phyloP scores from a whole-genome alignment of 1,140 invertebrate species.

The Drepana arcuata region DNA sequence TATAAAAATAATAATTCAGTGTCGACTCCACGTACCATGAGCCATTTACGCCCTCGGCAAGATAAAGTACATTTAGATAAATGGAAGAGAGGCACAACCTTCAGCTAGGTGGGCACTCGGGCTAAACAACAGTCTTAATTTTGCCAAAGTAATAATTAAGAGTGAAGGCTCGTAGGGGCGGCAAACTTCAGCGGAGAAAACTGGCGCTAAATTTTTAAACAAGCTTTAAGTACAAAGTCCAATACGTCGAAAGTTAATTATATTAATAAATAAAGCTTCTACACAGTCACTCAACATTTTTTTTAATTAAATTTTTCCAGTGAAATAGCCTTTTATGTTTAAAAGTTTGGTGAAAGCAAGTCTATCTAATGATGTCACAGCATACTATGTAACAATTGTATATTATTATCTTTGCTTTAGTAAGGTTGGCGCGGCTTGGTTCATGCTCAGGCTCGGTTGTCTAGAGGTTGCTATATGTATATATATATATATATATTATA shows the following conservation, averaged over 20 bases:
- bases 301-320: no score
- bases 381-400: no score
- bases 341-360: no score
- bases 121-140: slow-evolving; percentile 72
- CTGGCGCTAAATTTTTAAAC: slow-evolving; percentile 65
- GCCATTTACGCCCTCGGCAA: slow-evolving; percentile 33
- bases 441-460: no score
- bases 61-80: slow-evolving; percentile 69
- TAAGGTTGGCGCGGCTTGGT: no score
- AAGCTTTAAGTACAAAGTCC: slow-evolving; percentile 62
- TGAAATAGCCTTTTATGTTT: no score
- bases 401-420: no score
- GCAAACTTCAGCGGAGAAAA: slow-evolving; percentile 30
- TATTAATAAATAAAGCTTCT: slow-evolving; percentile 47
- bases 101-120: slow-evolving; percentile 49
- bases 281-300: no score
- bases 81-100: slow-evolving; percentile 55
- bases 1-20: slow-evolving; percentile 14
- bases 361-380: no score
- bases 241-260: slow-evolving; percentile 59
- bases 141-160: slow-evolving; percentile 74
- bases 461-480: no score
- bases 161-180: slow-evolving; percentile 63
- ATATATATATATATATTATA: no score
- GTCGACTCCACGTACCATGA: slow-evolving; percentile 26